Percentiles rank a stretch among this genome's conserved stretches.
phyloP scores from a whole-genome alignment of 1,140 invertebrate genomes.

The Palaemon carinicauda region DNA sequence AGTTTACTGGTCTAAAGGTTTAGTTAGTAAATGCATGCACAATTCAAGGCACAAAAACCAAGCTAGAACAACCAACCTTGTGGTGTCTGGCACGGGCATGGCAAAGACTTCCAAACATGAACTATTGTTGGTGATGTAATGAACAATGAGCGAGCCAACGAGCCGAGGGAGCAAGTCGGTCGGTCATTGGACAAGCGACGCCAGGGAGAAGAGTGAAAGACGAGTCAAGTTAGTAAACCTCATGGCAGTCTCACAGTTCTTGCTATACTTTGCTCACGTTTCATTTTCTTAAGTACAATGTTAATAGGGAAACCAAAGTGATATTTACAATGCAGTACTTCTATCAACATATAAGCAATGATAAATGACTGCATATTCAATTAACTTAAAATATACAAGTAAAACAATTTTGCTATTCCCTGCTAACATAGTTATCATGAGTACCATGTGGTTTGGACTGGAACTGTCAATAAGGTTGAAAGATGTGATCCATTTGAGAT shows the following conservation, averaged over 20 bases:
- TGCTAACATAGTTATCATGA: too few relatives aligned
- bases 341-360: too few relatives aligned
- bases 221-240: neutral
- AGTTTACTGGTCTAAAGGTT: too few relatives aligned
- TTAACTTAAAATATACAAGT: too few relatives aligned
- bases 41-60: neutral
- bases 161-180: slow-evolving; percentile 23
- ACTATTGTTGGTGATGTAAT: slow-evolving; percentile 68
- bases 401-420: too few relatives aligned
- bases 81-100: slow-evolving; percentile 71
- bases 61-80: slow-evolving; percentile 72
- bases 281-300: too few relatives aligned
- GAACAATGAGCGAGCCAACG: slow-evolving; percentile 63
- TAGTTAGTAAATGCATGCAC: neutral
- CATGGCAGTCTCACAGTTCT: neutral
- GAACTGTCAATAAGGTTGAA: too few relatives aligned
- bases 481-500: too few relatives aligned
- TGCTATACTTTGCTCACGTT: neutral
- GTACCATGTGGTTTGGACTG: too few relatives aligned
- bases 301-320: too few relatives aligned
- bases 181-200: slow-evolving; percentile 9
- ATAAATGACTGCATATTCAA: too few relatives aligned
- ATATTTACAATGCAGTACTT: too few relatives aligned
- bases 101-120: slow-evolving; percentile 79
- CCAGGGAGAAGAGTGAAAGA: slow-evolving; percentile 27